A percentile compares a stretch with the other conserved stretches of the same genome.
These are phyloP conservation scores for Autographa pulchrina DNA, from an alignment of 2,888 invertebrate genomes.

Conservation along the genomic window DNA sequence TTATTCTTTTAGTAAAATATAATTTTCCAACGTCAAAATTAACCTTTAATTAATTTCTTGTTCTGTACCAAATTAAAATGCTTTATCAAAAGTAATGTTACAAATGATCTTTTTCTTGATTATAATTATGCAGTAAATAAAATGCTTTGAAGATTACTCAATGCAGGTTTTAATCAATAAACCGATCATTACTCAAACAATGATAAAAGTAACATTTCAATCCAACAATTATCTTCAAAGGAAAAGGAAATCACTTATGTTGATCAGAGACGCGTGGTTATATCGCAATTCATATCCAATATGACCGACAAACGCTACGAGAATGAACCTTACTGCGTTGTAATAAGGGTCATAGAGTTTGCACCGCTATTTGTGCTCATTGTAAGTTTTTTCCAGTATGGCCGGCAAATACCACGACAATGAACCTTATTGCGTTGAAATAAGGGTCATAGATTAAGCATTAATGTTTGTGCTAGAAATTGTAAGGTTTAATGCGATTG, in stretches of 20 bases:
- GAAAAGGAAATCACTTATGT: conserved; percentile 53
- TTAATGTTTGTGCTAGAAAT: conserved; percentile 33
- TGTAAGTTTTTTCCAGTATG: too few species aligned
- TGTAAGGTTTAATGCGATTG: conserved; percentile 20
- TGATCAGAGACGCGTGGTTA: conserved; percentile 57
- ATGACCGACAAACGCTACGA: neutral
- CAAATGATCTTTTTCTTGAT: too few species aligned
- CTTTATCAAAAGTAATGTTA: too few species aligned
- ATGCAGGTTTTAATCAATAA: neutral
- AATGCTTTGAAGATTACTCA: neutral
- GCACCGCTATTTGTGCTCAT: too few species aligned
- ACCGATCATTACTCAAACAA: conserved; percentile 2
- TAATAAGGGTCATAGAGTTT: neutral
- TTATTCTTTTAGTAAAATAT: too few species aligned
- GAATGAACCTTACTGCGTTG: neutral
- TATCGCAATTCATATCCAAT: conserved; percentile 40
- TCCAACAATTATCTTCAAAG: conserved; percentile 35
- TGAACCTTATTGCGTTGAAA: neutral
- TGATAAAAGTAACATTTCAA: conserved; percentile 8
- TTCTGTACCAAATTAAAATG: too few species aligned
- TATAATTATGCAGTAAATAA: too few species aligned
- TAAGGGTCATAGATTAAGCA: neutral
- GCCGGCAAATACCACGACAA: neutral
- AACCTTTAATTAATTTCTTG: too few species aligned
- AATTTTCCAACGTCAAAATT: too few species aligned